These are phyloP conservation scores for Morinoia aosen DNA, from an alignment of 2,888 invertebrate species.

Conservation along the genomic window DNA sequence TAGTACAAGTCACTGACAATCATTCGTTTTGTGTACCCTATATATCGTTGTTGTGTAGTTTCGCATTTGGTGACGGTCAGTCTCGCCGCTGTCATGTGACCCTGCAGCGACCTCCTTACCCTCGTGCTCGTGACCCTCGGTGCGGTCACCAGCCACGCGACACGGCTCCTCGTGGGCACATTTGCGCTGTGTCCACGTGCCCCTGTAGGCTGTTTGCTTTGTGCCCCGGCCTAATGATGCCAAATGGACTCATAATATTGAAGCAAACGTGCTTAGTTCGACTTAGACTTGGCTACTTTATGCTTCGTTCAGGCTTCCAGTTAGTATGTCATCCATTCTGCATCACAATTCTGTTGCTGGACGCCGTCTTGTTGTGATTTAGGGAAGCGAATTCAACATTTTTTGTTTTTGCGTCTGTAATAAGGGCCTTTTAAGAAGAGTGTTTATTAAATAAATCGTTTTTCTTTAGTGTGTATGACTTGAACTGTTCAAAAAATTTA, in stretches of 20 bases:
- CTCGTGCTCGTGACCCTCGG: not conserved
- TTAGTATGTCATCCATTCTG: not conserved
- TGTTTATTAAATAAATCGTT: too few relatives aligned
- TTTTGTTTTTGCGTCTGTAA: not conserved
- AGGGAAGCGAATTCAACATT: not conserved
- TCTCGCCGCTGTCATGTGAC: not conserved
- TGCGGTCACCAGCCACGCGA: not conserved
- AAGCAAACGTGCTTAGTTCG: not conserved
- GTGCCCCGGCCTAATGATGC: not conserved
- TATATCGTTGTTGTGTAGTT: not conserved
- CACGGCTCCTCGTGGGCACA: not conserved
- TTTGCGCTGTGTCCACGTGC: not conserved
- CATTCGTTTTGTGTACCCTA: not conserved
- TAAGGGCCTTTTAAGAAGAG: not conserved
- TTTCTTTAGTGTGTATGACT: too few relatives aligned
- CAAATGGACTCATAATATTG: not conserved
- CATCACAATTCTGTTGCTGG: not conserved
- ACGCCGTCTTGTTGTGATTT: not conserved
- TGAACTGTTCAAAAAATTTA: too few relatives aligned
- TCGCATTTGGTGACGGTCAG: not conserved
- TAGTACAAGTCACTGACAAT: not conserved
- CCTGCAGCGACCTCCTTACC: not conserved
- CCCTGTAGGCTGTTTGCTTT: not conserved
- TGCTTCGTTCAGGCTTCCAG: not conserved
- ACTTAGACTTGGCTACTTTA: not conserved